Percentiles rank a stretch among this genome's conserved stretches.
Evolutionary conservation across 2,113 vertebrate species (phyloP).

Genomic region (Ivindomyrus marchei): DNA sequence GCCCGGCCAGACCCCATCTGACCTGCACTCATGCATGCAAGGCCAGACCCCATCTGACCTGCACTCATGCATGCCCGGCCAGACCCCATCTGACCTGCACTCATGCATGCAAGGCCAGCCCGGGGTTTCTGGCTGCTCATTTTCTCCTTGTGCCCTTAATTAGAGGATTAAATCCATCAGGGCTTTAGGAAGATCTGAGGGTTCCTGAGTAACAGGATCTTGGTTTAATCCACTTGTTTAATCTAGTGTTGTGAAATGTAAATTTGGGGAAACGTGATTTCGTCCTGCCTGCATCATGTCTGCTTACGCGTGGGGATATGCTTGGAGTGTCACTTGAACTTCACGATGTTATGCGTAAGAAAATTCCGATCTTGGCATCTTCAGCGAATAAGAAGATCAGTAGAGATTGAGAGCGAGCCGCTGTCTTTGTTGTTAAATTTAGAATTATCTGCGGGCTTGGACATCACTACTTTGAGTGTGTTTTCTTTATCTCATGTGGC

Average conservation of each 20-base stretch:
- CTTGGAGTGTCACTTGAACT: neutral
- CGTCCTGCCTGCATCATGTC: neutral
- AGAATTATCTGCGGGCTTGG: neutral
- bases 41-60: neutral
- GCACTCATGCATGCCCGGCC: too few relatives aligned
- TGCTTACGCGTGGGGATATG: neutral
- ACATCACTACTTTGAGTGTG: neutral
- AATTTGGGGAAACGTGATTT: neutral
- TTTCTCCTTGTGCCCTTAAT: neutral
- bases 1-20: too few relatives aligned
- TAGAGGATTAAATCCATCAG: neutral
- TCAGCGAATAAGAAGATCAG: neutral
- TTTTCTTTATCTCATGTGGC: neutral
- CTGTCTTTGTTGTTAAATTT: neutral
- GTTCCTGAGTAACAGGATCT: neutral
- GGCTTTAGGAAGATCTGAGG: constrained; percentile 5
- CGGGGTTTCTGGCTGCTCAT: neutral
- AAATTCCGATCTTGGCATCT: neutral
- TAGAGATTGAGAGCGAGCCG: neutral
- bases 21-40: neutral
- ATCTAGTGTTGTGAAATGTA: neutral
- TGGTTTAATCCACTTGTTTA: constrained; percentile 6
- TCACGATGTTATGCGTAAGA: neutral
- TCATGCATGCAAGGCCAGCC: neutral
- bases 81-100: too few relatives aligned